phyloP scores from a whole-genome alignment of 53 echinoderm and acorn worm genomes.

The Astropecten irregularis region DNA sequence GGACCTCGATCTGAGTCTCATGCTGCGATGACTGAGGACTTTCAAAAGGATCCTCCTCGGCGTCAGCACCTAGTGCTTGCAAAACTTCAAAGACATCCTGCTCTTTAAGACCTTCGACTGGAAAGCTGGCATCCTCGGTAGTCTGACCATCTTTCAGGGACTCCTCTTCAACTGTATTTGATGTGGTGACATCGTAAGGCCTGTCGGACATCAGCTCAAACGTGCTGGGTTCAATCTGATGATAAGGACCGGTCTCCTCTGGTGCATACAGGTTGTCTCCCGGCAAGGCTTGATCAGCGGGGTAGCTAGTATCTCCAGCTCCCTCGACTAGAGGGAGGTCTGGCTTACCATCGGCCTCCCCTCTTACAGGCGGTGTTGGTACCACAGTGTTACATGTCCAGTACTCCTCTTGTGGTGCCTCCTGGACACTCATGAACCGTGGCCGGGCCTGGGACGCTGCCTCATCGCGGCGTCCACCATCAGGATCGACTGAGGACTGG shows the following conservation, averaged over 20 bases:
- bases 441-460: background rate
- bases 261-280: background rate
- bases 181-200: background rate
- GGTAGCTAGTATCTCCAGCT: background rate
- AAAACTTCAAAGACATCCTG: slow-evolving; percentile 75
- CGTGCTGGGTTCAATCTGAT: slow-evolving; percentile 13
- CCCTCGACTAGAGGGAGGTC: slow-evolving; percentile 58
- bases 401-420: background rate
- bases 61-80: slow-evolving; percentile 76
- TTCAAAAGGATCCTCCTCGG: slow-evolving; percentile 21
- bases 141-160: background rate
- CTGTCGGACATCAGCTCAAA: background rate
- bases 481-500: background rate
- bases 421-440: slow-evolving; percentile 49
- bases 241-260: background rate
- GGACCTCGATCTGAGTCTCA: background rate
- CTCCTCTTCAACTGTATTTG: background rate
- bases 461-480: background rate
- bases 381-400: background rate
- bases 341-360: slow-evolving; percentile 30
- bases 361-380: background rate
- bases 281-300: background rate
- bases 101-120: slow-evolving; percentile 60
- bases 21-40: background rate
- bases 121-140: background rate